These are phyloP conservation scores for Drosophila sp. DNA, from an alignment of 1,140 invertebrate species.

Conservation along the genomic window DNA sequence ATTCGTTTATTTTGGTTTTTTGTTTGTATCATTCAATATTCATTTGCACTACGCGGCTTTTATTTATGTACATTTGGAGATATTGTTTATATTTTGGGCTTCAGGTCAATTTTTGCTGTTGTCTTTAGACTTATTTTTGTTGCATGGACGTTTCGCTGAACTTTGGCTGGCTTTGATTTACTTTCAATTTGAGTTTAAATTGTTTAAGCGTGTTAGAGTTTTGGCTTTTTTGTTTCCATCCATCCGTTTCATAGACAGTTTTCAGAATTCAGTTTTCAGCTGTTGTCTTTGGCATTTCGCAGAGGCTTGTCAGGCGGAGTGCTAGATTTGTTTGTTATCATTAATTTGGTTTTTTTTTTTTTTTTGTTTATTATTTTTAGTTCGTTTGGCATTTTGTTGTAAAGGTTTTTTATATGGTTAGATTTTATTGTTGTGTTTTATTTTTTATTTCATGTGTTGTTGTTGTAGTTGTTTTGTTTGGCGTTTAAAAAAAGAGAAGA, in stretches of 20 bases:
- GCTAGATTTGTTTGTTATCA: constrained; percentile 48
- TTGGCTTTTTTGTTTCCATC: constrained; percentile 33
- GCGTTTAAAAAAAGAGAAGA: constrained; percentile 63
- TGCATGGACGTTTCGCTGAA: constrained; percentile 30
- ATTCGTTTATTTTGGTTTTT: not conserved
- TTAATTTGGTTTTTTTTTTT: constrained; percentile 12
- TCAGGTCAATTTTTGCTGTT: not conserved
- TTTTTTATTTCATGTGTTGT: constrained; percentile 6
- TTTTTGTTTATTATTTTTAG: too few relatives aligned
- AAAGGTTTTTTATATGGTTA: constrained; percentile 20
- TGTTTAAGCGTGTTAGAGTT: not conserved
- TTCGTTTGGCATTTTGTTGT: constrained; percentile 17
- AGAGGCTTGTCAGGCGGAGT: constrained; percentile 45
- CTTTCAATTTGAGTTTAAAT: not conserved
- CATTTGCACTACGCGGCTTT: constrained; percentile 36
- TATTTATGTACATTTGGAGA: constrained; percentile 27
- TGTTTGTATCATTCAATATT: not conserved
- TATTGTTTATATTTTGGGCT: constrained; percentile 7
- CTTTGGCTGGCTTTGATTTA: constrained; percentile 5
- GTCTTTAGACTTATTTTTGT: constrained; percentile 8
- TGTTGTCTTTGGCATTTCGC: constrained; percentile 44
- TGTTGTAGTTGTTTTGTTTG: constrained; percentile 14
- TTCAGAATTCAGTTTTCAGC: constrained; percentile 37
- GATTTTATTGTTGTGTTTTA: constrained; percentile 20
- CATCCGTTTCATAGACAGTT: constrained; percentile 32